Evolutionary conservation across 2,888 invertebrate species (phyloP).

Genomic region (Tipula confusa): DNA sequence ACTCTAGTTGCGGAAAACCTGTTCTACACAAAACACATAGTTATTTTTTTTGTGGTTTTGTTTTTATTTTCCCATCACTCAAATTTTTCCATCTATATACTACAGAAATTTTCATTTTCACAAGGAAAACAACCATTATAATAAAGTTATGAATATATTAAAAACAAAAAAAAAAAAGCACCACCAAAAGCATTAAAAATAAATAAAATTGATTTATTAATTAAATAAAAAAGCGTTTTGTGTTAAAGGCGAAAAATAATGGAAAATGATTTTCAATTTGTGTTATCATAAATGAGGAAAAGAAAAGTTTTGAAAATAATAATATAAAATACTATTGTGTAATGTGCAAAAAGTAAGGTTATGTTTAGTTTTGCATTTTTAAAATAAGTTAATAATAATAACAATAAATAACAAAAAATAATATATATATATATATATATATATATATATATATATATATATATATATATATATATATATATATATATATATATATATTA

Average conservation of each 20-base stretch:
- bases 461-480: too few species aligned
- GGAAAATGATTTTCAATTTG: background rate
- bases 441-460: too few species aligned
- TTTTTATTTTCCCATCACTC: background rate
- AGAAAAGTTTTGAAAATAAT: background rate
- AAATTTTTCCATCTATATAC: too few species aligned
- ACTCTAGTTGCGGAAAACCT: background rate
- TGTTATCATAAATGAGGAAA: background rate
- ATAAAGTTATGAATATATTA: conserved; percentile 1
- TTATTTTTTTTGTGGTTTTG: background rate
- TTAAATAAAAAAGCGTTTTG: background rate
- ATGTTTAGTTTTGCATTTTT: background rate
- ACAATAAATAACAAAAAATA: background rate
- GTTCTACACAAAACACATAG: background rate
- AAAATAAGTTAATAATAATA: background rate
- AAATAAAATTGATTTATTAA: background rate
- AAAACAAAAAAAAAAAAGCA: background rate
- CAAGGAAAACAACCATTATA: background rate
- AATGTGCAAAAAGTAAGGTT: conserved; percentile 7
- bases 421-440: background rate
- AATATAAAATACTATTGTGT: too few species aligned
- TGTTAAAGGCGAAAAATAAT: too few species aligned
- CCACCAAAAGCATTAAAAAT: background rate
- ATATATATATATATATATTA: too few species aligned
- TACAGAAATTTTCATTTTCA: background rate